These are phyloP conservation scores for Torymus texanus DNA, from an alignment of 2,888 invertebrate genomes.

Conservation along the genomic window DNA sequence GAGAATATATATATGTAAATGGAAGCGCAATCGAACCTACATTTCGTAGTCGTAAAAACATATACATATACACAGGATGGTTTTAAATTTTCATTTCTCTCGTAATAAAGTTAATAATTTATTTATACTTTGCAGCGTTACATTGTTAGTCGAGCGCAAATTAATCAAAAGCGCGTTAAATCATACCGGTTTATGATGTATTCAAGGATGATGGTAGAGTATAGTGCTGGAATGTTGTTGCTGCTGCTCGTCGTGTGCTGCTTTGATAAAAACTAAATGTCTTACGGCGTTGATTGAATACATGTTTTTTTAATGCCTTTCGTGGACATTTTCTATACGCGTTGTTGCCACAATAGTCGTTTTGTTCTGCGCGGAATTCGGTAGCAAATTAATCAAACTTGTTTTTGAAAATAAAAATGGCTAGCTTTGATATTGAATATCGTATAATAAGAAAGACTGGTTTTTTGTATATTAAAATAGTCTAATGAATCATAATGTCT, in stretches of 20 bases:
- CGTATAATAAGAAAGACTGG: too few species aligned
- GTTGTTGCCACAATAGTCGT: too few species aligned
- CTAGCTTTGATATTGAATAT: too few species aligned
- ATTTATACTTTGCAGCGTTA: slow-evolving; percentile 12
- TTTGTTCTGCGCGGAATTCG: too few species aligned
- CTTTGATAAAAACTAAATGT: background rate
- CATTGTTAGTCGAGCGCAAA: slow-evolving; percentile 1
- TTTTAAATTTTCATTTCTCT: slow-evolving; percentile 22
- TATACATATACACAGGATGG: background rate
- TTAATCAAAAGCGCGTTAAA: slow-evolving; percentile 29
- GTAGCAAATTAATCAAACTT: too few species aligned
- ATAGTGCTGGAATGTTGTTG: background rate
- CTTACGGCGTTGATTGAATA: too few species aligned
- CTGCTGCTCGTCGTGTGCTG: background rate
- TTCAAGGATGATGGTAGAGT: background rate
- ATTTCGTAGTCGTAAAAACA: slow-evolving; percentile 24
- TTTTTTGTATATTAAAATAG: too few species aligned
- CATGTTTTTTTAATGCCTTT: too few species aligned
- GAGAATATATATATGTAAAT: slow-evolving; percentile 9
- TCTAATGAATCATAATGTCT: too few species aligned
- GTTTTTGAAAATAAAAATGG: too few species aligned
- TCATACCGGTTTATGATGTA: slow-evolving; percentile 35
- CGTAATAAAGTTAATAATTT: slow-evolving; percentile 24
- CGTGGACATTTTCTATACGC: too few species aligned
- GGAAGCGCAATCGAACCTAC: slow-evolving; percentile 11